Conservation (phyloP, 2,113 vertebrate genomes). For the Leuciscus idus region DNA sequence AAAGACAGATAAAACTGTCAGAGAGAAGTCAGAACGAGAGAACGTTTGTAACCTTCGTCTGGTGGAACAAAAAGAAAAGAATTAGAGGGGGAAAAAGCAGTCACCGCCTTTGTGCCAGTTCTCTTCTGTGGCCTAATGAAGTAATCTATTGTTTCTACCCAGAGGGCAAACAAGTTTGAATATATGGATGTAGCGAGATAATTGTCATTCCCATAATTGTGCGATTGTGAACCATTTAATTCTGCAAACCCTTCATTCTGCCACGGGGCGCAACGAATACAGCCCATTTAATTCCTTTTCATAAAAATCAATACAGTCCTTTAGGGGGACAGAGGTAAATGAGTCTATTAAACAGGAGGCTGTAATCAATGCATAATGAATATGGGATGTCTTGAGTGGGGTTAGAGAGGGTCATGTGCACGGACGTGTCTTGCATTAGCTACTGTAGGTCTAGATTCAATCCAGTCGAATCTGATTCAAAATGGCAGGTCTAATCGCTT, state of each 20-base stretch:
- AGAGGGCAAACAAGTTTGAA: conserved; percentile 54
- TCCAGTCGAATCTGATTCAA: conserved; percentile 38
- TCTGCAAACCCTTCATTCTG: conserved; percentile 60
- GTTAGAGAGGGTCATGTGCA: conserved; percentile 54
- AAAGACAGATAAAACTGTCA: conserved; percentile 30
- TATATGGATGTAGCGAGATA: conserved; percentile 56
- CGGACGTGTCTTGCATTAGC: conserved; percentile 44
- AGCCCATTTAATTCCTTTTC: conserved; percentile 62
- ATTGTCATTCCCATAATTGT: conserved; percentile 64
- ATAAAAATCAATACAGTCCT: conserved; percentile 69
- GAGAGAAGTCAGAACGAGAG: not conserved
- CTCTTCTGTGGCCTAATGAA: conserved; percentile 44
- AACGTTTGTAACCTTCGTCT: not conserved
- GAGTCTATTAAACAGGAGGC: conserved; percentile 62
- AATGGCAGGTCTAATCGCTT: conserved; percentile 26
- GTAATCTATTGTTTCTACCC: conserved; percentile 45
- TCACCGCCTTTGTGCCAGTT: conserved; percentile 9
- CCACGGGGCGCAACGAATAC: conserved; percentile 48
- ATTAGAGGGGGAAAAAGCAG: not conserved
- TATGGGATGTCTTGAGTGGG: conserved; percentile 57
- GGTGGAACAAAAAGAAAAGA: not conserved
- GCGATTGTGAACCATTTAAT: conserved; percentile 60
- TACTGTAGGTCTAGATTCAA: conserved; percentile 46
- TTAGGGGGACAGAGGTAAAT: conserved; percentile 64
- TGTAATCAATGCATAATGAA: conserved; percentile 70